Percentiles rank a stretch among this genome's conserved stretches.
Conservation (phyloP, 2,797 vertebrate species). For the Pangasius macronema region DNA sequence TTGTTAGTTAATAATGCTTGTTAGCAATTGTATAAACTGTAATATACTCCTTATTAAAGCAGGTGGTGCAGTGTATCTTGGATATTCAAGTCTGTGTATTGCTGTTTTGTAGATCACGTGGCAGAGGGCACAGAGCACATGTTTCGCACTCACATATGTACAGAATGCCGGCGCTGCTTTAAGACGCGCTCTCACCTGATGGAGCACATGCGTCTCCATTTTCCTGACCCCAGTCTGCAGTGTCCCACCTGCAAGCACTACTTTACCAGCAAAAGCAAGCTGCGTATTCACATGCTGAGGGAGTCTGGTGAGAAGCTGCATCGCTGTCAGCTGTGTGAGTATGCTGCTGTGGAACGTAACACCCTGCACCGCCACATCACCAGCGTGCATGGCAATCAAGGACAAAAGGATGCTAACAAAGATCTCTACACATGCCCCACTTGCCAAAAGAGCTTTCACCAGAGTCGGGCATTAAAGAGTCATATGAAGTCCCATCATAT, state of each 20-base stretch:
- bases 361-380: constrained; percentile 88
- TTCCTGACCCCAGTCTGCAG: constrained; percentile 90
- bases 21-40: not conserved
- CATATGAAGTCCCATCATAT: constrained; percentile 90
- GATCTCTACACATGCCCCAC: constrained; percentile 84
- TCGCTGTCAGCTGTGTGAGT: constrained; percentile 86
- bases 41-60: not conserved
- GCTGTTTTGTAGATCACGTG: constrained; percentile 68
- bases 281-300: constrained; percentile 88
- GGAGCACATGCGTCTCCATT: constrained; percentile 92
- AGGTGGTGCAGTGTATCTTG: not conserved
- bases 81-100: constrained; percentile 13
- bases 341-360: constrained; percentile 89
- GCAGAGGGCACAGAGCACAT: constrained; percentile 78
- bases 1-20: not conserved
- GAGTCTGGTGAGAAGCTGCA: constrained; percentile 88
- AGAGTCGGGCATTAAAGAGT: constrained; percentile 87
- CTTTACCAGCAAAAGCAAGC: constrained; percentile 96
- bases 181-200: constrained; percentile 92
- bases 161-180: constrained; percentile 93
- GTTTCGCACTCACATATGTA: constrained; percentile 93
- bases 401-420: constrained; percentile 61
- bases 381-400: constrained; percentile 82
- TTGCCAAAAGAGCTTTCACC: constrained; percentile 83
- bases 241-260: constrained; percentile 90